Evolutionary conservation across 2,888 invertebrate genomes (phyloP).

Genomic region (Nudaria mundana): DNA sequence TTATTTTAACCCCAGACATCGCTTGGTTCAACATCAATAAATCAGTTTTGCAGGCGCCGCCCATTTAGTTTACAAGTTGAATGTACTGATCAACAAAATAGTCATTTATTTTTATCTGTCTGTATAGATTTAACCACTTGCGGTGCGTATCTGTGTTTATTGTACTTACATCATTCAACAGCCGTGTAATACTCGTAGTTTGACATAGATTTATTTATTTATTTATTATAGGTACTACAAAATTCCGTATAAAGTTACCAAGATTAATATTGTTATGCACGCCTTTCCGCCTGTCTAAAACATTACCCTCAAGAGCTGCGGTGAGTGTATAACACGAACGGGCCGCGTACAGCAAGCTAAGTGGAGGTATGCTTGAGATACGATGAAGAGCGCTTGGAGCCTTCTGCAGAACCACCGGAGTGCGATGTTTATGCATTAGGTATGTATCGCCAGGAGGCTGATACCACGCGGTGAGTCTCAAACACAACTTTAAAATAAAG

Average conservation of each 20-base stretch:
- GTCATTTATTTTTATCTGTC: too few species aligned
- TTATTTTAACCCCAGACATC: conserved; percentile 42
- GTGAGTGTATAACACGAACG: conserved; percentile 29
- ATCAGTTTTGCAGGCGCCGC: too few species aligned
- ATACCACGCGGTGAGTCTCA: conserved; percentile 38
- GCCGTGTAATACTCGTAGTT: too few species aligned
- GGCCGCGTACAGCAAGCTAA: conserved; percentile 32
- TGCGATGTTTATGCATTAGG: conserved; percentile 57
- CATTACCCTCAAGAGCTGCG: conserved; percentile 29
- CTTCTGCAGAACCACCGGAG: conserved; percentile 39
- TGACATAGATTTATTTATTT: not conserved
- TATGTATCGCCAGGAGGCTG: conserved; percentile 41
- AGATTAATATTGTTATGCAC: too few species aligned
- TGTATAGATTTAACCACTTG: too few species aligned
- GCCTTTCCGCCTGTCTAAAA: conserved; percentile 28
- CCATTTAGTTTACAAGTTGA: too few species aligned
- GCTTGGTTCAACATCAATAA: conserved; percentile 43
- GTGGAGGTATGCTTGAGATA: conserved; percentile 46
- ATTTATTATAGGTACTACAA: too few species aligned
- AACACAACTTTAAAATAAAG: conserved; percentile 35
- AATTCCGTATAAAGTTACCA: too few species aligned
- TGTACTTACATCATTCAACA: too few species aligned
- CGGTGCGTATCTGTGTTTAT: too few species aligned
- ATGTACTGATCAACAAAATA: too few species aligned
- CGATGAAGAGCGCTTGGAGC: conserved; percentile 50